Evolutionary conservation across 2,113 vertebrate genomes (phyloP), one percentile per base, ranked within the genome.

Genomic region (Cinclus cinclus): DNA sequence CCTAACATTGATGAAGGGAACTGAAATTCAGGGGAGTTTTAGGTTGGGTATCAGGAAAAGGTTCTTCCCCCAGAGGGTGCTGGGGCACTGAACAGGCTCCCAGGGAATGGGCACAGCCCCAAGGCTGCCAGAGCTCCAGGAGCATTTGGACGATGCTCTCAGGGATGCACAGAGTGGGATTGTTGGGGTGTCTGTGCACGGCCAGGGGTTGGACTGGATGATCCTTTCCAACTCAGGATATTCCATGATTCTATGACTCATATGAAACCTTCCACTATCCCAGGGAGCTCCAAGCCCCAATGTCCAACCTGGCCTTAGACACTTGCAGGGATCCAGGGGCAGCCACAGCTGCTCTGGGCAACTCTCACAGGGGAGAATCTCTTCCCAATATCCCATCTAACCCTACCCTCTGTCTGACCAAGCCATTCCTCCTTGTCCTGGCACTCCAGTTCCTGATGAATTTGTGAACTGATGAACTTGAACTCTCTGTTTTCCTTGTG

Each of bases 111-210:
- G 22, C 77, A 59, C 39, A 1, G 77, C 33, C 44, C 44, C 9
- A 0, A 10, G 44, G 68, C 60, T 81, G 68, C 86, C 60, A 67
- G 23, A 67, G 87, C 77, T 67, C 19, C 68, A 39, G 60, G 44
- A 65, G 12, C 0, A 1, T 16, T 52, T 20, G 46, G 52, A 21
- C 13, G n/a, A 1, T 0, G 0, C 14, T 50, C 9, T 0, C 27
- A 39, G 19, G 46, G 17, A 44, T 28, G 46, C 21, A 2, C 64
- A 46, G 60, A 8, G 6, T 24, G 44, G 44, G 15, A 8, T 15
- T 67, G 33, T 21, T 59, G 77, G 28, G 37, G 6, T 11, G 68
- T 52, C 68, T 74, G 44, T 9, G 44, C 33, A 74, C 18, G 42
- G 22, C 1, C 50, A 35, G 30, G 30, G 1, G 41, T 4, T 42